Evolutionary conservation across 2,113 vertebrate genomes (phyloP), one percentile per base, ranked within the genome.

Genomic region (Morphnarchus princeps): DNA sequence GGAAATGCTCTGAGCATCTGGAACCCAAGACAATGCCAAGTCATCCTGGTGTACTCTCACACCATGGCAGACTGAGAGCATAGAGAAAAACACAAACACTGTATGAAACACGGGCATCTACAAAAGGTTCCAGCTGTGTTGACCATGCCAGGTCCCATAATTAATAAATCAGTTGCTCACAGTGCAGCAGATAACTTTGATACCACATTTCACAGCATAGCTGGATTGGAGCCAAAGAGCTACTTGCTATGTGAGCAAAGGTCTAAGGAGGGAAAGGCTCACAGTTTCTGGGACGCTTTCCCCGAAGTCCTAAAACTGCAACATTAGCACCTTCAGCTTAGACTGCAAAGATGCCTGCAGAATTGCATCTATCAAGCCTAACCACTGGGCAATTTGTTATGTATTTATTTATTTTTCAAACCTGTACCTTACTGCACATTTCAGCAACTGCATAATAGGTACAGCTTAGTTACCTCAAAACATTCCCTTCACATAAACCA

Each of bases 31-130:
- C 14, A 43, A 42, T 28, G 17, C 36, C 26, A 89, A 62, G 9
- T 10, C 38, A 47, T 49, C 43, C 43, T 21, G 52, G 52, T 7
- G 6, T 55, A 28, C 25, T 31, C 67, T 28, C 40, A 69, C 36
- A 76, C 47, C 2, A 10, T 18, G 1, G 2, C 38, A 82, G 38
- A 70, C 10, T 1, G 1, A 32, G 1, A 47, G 12, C 31, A 59
- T 0, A n/a, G 43, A 90, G 71, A 81, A 80, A 92, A 58, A 10
- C 31, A 55, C 10, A 49, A 18, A 22, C 7, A 26, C 25, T 15
- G 12, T 6, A 71, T 0, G 4, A 55, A 89, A 62, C 16, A 15
- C 0, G 4, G 36, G 13, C 55, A 78, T 31, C 72, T 47, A 65
- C 59, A 52, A 47, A 67, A 67, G 2, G 2, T 66, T 17, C 21